These are phyloP conservation scores for Zaprionus camerounensis DNA, from an alignment of 1,140 invertebrate genomes.

Conservation along the genomic window DNA sequence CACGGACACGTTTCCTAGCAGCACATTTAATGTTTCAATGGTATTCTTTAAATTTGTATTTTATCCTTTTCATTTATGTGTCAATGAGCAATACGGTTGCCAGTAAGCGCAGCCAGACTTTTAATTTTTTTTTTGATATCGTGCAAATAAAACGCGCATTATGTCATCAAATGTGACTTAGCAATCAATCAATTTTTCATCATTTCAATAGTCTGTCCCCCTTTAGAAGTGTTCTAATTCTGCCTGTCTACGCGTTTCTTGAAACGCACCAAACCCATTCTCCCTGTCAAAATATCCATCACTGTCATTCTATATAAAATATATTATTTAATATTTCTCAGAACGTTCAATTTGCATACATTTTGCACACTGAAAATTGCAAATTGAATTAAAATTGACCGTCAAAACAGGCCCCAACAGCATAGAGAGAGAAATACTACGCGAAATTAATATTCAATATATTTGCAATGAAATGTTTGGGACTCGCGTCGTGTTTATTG, in stretches of 20 bases:
- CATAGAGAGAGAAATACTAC: conserved; percentile 14
- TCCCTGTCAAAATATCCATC: conserved; percentile 39
- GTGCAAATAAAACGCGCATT: neutral
- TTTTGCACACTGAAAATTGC: conserved; percentile 42
- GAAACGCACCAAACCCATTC: neutral
- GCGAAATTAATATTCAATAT: conserved; percentile 77
- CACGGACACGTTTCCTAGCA: neutral
- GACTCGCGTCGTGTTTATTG: conserved; percentile 69
- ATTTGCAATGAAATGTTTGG: conserved; percentile 73
- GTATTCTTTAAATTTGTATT: conserved; percentile 52
- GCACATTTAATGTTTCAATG: conserved; percentile 57
- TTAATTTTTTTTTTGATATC: neutral
- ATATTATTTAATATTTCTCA: conserved; percentile 49
- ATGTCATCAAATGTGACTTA: conserved; percentile 1
- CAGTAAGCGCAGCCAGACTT: conserved; percentile 27
- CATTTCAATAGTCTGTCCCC: neutral
- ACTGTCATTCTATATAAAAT: conserved; percentile 55
- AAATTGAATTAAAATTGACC: conserved; percentile 70
- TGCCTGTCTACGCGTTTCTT: conserved; percentile 13
- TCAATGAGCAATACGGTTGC: conserved; percentile 46
- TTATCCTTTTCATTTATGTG: conserved; percentile 31
- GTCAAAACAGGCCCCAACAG: conserved; percentile 39
- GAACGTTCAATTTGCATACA: conserved; percentile 40
- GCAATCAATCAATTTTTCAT: neutral
- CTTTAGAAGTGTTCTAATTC: neutral